Percentiles rank a stretch among this genome's conserved stretches.
Evolutionary conservation across 2,797 vertebrate genomes (phyloP).

Genomic region (Dendrocincla fuliginosa): DNA sequence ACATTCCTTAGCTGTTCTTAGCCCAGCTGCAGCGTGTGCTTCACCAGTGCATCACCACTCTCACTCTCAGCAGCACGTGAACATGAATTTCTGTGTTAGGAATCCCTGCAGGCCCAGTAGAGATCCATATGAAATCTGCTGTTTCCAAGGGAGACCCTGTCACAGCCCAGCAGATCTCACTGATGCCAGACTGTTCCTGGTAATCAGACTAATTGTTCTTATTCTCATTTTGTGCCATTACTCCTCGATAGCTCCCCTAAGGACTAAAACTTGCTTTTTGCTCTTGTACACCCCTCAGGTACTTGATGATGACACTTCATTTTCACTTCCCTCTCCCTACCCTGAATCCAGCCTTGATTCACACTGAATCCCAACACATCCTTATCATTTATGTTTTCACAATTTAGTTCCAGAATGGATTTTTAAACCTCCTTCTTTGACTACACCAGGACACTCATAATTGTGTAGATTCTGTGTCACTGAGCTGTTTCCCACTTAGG

Average conservation of each 20-base stretch:
- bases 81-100: neutral
- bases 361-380: neutral
- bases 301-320: neutral
- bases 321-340: neutral
- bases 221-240: neutral
- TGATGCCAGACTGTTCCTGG: neutral
- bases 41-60: rapidly evolving
- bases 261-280: neutral
- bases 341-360: neutral
- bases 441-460: neutral
- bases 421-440: neutral
- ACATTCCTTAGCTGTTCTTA: neutral
- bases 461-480: neutral
- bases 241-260: neutral
- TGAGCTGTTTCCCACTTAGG: neutral
- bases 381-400: neutral
- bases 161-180: neutral
- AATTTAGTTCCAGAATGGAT: neutral
- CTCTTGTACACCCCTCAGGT: neutral
- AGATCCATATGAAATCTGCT: neutral
- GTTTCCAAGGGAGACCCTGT: neutral
- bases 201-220: neutral
- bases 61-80: neutral
- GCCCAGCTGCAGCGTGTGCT: neutral
- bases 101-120: neutral